Evolutionary conservation across 2,113 vertebrate genomes (phyloP).

Genomic region (Meriones unguiculatus): DNA sequence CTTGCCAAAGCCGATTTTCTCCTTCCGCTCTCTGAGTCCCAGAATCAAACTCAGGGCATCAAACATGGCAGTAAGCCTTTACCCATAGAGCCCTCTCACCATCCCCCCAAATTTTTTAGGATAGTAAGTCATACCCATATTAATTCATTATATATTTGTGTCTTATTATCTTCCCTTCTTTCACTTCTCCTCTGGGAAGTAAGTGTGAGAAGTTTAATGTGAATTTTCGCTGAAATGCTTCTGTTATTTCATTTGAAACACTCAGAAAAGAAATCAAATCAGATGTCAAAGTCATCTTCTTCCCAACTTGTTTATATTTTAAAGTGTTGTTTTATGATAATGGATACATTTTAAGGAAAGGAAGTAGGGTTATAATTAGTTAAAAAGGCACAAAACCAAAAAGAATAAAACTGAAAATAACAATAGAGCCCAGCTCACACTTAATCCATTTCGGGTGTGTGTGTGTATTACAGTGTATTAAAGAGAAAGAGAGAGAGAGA

Average conservation of each 20-base stretch:
- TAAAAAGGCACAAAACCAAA: neutral
- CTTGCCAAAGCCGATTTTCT: neutral
- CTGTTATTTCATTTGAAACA: constrained; percentile 10
- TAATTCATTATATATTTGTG: neutral
- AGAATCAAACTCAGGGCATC: neutral
- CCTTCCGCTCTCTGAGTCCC: no score
- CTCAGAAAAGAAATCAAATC: neutral
- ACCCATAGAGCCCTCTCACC: no score
- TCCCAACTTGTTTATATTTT: neutral
- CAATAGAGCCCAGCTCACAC: neutral
- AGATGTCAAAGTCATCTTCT: neutral
- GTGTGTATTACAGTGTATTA: neutral
- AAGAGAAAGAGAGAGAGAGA: neutral
- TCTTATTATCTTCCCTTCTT: neutral
- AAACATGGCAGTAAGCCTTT: neutral
- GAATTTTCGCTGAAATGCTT: neutral
- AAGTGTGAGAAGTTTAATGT: neutral
- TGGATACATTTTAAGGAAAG: neutral
- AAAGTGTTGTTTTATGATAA: neutral
- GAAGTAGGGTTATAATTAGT: constrained; percentile 15
- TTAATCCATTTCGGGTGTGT: neutral
- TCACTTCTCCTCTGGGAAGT: neutral
- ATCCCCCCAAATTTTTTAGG: neutral
- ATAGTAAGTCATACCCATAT: neutral
- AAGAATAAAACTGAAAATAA: constrained; percentile 38